Percentiles rank a stretch among this genome's conserved stretches.
Evolutionary conservation across 2,113 vertebrate genomes (phyloP).

Genomic region (Solea senegalensis): DNA sequence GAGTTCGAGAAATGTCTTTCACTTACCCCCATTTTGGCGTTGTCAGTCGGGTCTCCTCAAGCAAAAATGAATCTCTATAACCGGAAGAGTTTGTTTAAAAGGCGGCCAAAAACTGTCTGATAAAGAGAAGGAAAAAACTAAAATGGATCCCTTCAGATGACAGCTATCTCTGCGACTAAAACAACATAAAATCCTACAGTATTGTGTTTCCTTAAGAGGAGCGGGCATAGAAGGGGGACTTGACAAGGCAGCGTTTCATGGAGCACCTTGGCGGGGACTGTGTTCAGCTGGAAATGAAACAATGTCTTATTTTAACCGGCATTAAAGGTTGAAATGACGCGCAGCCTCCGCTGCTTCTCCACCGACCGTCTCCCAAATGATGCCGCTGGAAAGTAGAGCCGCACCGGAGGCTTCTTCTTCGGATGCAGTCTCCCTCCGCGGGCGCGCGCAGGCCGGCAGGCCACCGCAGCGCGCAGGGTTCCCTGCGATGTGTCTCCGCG

Average conservation of each 20-base stretch:
- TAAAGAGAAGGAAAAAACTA: neutral
- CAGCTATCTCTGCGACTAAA: neutral
- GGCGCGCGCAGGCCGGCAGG: conserved; percentile 24
- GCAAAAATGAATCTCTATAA: conserved; percentile 41
- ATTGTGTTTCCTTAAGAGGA: conserved; percentile 7
- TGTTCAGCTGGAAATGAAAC: conserved; percentile 14
- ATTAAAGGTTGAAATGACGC: conserved; percentile 17
- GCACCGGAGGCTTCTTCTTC: conserved; percentile 39
- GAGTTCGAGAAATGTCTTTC: neutral
- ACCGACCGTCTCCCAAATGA: conserved; percentile 50
- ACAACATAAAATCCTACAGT: neutral
- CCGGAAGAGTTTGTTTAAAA: conserved; percentile 46
- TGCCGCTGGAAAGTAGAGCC: conserved; percentile 70
- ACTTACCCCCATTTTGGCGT: conserved; percentile 83
- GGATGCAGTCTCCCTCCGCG: conserved; percentile 75
- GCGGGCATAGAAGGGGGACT: conserved; percentile 2
- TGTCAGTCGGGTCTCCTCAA: conserved; percentile 68
- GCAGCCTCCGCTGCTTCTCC: conserved; percentile 31
- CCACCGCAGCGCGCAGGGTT: conserved; percentile 49
- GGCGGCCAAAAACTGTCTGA: conserved; percentile 1
- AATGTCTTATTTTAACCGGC: neutral
- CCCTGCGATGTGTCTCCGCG: conserved; percentile 55
- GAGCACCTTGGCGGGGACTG: conserved; percentile 19
- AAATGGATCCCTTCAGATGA: conserved; percentile 32
- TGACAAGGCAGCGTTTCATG: conserved; percentile 24